phyloP scores from a whole-genome alignment of 1,140 invertebrate genomes.

The Papilio aristodemus region DNA sequence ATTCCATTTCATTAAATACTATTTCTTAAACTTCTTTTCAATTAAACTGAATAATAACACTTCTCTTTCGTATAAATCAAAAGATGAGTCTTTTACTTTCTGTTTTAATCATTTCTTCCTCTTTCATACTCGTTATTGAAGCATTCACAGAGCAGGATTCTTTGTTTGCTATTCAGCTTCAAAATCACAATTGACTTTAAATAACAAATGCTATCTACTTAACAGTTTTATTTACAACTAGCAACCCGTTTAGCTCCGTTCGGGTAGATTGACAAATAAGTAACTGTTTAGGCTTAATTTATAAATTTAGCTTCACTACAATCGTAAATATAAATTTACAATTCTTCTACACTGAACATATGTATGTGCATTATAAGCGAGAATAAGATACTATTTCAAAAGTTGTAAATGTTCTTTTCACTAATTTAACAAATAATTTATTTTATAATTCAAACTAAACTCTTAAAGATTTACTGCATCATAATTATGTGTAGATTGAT shows the following conservation, averaged over 20 bases:
- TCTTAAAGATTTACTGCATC: neutral
- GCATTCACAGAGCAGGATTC: neutral
- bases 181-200: no score
- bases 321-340: no score
- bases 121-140: slow-evolving; percentile 7
- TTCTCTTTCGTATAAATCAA: neutral
- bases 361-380: no score
- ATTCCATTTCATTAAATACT: neutral
- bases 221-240: no score
- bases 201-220: no score
- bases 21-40: neutral
- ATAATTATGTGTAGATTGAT: no score
- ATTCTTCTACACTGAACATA: no score
- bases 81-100: neutral
- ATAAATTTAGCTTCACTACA: no score
- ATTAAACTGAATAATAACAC: neutral
- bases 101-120: neutral
- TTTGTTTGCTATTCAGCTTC: neutral
- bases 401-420: neutral
- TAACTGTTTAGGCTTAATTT: neutral
- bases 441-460: neutral
- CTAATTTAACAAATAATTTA: no score
- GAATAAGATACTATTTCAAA: neutral
- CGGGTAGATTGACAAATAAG: no score
- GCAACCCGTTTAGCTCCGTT: no score